Percentiles rank a stretch among this genome's conserved stretches.
These are phyloP conservation scores for Gymnarchus niloticus DNA, from an alignment of 2,113 vertebrate genomes.

Conservation along the genomic window DNA sequence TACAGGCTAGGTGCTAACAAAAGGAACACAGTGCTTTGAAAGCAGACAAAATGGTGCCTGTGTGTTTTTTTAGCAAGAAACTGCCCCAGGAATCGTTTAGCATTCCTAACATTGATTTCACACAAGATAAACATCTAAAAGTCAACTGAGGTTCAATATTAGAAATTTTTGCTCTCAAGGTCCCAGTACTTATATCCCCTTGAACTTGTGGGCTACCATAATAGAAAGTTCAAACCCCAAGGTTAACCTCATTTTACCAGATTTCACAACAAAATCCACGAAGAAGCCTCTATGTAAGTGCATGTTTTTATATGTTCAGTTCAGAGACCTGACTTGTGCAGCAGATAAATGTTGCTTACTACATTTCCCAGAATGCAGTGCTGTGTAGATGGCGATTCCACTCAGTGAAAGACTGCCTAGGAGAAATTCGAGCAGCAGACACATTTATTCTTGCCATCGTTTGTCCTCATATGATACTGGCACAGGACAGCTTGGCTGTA, in stretches of 20 bases:
- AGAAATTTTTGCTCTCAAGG: neutral
- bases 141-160: neutral
- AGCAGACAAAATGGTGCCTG: neutral
- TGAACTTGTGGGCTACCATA: neutral
- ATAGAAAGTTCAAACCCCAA: neutral
- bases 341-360: neutral
- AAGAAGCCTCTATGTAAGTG: neutral
- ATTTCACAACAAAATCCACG: neutral
- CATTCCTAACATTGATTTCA: neutral
- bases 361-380: constrained; percentile 4
- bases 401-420: neutral
- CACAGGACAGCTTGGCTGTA: neutral
- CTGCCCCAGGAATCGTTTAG: neutral
- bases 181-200: neutral
- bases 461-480: neutral
- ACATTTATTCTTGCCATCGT: neutral
- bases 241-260: neutral
- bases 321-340: neutral
- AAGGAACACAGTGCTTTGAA: neutral
- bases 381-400: neutral
- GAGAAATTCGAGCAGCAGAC: no score
- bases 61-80: neutral
- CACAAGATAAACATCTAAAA: no score
- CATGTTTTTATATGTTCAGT: neutral
- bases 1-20: neutral